Percentiles rank a stretch among this genome's conserved stretches.
phyloP scores from a whole-genome alignment of 2,113 vertebrate species.

The Recurvirostra avosetta region DNA sequence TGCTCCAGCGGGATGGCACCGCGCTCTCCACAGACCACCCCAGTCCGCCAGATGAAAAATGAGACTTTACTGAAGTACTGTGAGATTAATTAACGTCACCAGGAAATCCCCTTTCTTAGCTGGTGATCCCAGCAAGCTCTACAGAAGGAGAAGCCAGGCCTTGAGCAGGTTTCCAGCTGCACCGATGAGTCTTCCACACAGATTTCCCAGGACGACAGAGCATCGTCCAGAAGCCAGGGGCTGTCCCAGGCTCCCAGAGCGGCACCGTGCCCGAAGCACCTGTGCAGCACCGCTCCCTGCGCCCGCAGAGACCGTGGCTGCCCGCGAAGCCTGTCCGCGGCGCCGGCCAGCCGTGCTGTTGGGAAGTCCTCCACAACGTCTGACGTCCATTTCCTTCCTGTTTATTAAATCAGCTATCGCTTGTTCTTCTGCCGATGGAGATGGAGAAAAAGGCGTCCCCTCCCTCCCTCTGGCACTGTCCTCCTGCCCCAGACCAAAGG shows the following conservation, averaged over 20 bases:
- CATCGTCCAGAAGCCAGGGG: neutral
- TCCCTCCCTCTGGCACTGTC: neutral
- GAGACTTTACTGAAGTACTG: neutral
- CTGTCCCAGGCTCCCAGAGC: neutral
- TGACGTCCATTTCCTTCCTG: neutral
- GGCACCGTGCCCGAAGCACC: no score
- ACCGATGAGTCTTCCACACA: neutral
- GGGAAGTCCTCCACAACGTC: neutral
- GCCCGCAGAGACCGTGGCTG: no score
- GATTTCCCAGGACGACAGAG: neutral
- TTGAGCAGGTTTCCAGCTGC: neutral
- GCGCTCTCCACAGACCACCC: accelerated
- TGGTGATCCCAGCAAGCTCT: neutral
- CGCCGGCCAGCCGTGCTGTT: accelerated
- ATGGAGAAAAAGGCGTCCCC: neutral
- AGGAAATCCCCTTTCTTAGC: neutral
- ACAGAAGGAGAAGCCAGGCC: neutral
- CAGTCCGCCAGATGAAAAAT: no score
- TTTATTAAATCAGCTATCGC: accelerated
- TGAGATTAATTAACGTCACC: no score
- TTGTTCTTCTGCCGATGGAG: neutral
- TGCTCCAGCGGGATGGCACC: no score
- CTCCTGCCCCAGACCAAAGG: neutral
- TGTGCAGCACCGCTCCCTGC: neutral
- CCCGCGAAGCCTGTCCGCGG: neutral